Conservation (phyloP, 2,113 vertebrate species). For the Hippolais icterina region DNA sequence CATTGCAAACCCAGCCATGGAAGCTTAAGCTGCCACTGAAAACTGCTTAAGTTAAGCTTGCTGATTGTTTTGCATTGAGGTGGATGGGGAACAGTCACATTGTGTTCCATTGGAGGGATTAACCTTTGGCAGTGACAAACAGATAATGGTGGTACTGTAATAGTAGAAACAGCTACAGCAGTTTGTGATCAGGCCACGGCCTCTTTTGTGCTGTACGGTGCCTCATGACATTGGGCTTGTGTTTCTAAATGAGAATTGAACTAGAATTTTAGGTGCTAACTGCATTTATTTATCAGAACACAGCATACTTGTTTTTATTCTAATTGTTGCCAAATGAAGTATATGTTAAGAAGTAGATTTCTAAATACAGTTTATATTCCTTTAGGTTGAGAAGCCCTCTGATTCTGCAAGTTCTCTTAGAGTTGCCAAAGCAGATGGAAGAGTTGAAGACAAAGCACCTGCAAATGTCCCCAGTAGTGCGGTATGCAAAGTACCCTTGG, state of each 20-base stretch:
- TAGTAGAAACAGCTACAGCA: not conserved
- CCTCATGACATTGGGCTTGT: not conserved
- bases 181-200: not conserved
- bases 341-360: not conserved
- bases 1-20: not conserved
- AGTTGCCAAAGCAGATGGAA: constrained; percentile 88
- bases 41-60: not conserved
- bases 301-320: not conserved
- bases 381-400: constrained; percentile 84
- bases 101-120: not conserved
- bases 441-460: constrained; percentile 85
- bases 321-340: not conserved
- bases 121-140: not conserved
- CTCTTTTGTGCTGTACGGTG: not conserved
- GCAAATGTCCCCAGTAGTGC: constrained; percentile 79
- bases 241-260: not conserved
- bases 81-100: not conserved
- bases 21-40: not conserved
- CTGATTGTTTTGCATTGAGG: not conserved
- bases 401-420: constrained; percentile 85
- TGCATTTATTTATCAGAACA: not conserved
- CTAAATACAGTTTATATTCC: not conserved
- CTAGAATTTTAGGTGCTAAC: not conserved
- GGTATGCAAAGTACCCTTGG: constrained; percentile 70
- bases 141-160: not conserved